Evolutionary conservation across 2,888 invertebrate species (phyloP).

Genomic region (Cyaniris semiargus): DNA sequence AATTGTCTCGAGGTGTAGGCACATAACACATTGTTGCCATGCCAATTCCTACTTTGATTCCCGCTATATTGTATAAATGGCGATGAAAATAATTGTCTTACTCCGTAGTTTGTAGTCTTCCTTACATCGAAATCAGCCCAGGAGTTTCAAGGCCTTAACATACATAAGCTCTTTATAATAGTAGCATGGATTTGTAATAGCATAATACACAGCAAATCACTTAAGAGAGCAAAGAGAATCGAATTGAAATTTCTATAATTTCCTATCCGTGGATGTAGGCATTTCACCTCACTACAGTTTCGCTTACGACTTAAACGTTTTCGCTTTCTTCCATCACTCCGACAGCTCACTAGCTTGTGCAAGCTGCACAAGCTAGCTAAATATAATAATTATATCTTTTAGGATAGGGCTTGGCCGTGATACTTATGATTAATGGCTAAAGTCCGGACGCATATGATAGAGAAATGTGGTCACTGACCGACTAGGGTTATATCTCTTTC

Average conservation of each 20-base stretch:
- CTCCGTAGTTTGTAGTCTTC: too few species aligned
- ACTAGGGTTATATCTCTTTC: background rate
- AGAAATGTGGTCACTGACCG: background rate
- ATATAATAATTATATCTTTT: background rate
- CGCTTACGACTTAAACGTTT: slow-evolving; percentile 2
- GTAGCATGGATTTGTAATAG: background rate
- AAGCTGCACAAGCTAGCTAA: too few species aligned
- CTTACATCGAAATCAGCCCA: too few species aligned
- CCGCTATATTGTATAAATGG: too few species aligned
- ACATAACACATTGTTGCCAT: too few species aligned
- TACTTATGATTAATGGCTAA: background rate
- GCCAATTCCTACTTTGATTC: too few species aligned
- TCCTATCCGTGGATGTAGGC: background rate
- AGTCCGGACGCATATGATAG: background rate
- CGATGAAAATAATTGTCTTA: too few species aligned
- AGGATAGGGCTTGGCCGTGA: background rate
- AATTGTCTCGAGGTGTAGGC: too few species aligned
- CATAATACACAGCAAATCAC: background rate
- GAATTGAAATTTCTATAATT: background rate
- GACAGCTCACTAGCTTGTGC: too few species aligned
- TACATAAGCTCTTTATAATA: too few species aligned
- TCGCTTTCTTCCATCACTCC: background rate
- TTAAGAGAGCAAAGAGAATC: background rate
- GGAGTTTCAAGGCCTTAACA: too few species aligned
- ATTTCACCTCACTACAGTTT: background rate